Conservation (phyloP, 2,113 vertebrate species). For the Notarius lentiginosus region DNA sequence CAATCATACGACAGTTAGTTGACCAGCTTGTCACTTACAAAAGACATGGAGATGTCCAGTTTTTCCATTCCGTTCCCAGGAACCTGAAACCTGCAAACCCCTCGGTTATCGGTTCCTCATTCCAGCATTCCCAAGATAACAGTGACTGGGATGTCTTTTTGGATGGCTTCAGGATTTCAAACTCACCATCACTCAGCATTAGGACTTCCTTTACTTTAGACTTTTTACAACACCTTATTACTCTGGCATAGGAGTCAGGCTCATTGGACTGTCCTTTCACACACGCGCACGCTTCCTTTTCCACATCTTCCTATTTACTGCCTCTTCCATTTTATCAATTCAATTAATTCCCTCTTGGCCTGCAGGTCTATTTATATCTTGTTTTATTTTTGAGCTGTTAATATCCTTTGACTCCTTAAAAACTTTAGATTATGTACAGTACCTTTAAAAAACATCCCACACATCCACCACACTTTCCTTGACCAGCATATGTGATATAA, state of each 20-base stretch:
- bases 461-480: too few species aligned
- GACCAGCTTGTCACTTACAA: too few species aligned
- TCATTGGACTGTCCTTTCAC: neutral
- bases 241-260: neutral
- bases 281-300: too few species aligned
- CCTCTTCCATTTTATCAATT: neutral
- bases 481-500: too few species aligned
- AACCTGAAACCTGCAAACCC: neutral
- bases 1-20: too few species aligned
- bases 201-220: neutral
- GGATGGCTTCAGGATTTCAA: neutral
- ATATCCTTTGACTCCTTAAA: neutral
- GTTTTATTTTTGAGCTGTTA: neutral
- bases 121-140: neutral
- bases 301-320: neutral
- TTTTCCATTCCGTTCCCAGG: neutral
- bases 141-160: neutral
- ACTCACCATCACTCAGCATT: neutral
- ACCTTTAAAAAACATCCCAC: too few species aligned
- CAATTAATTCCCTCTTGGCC: neutral
- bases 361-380: neutral
- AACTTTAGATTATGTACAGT: neutral
- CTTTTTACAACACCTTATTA: neutral
- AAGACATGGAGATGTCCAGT: too few species aligned
- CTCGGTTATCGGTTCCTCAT: neutral